Base-by-base conservation (phyloP, 2,113 vertebrate genomes). In the Psittacara wagleri region DNA sequence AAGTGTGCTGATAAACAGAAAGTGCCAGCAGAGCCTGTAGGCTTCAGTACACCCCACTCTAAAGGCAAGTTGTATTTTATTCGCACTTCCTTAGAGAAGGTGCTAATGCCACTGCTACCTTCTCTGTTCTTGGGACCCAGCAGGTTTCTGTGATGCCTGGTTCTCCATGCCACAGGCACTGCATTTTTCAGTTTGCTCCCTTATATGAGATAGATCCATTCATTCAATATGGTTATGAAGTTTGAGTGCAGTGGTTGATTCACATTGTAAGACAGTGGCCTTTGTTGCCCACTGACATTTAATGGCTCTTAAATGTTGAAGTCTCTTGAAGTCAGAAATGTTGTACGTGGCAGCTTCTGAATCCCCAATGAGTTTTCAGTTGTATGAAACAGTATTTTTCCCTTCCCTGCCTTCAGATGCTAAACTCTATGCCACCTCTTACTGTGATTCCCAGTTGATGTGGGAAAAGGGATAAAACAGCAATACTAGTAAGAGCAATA, bases 41-140 rank as follows among this genome's bases (percentile, higher is more conserved):
- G 95, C 80, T 83, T 94, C 62, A 98, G 98, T 69, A 98, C 98
- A 9, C 98, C 98, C 4, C 7, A 90, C 81, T 44, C 64, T 57
- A 86, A 89, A 46, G 96, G 98, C 97, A 95, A 98, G 96, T 88
- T 24, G 5, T 29, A 2, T 83, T 86, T 79, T 49, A 39, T 62
- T 86, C n/a, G 27, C 29, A 15, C 33, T 33, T 70, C 11, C 10
- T 43, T 73, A 39, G 55, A 72, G n/a, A 68, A 75, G 6, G 13
- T 79, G n/a, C 33, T 80, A 4, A 57, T 31, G 61, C 48, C 41
- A 39, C 17, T 31, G 20, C 13, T 48, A 20, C 24, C 5, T 66
- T 62, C 11, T 81, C 52, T 52, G 16, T 28, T 91, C 31, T 67
- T 78, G 41, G 63, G 25, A 64, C n/a, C 2, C 5, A 23, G 67